These are phyloP conservation scores for Melanerpes formicivorus DNA, from an alignment of 2,113 vertebrate genomes.

Conservation along the genomic window DNA sequence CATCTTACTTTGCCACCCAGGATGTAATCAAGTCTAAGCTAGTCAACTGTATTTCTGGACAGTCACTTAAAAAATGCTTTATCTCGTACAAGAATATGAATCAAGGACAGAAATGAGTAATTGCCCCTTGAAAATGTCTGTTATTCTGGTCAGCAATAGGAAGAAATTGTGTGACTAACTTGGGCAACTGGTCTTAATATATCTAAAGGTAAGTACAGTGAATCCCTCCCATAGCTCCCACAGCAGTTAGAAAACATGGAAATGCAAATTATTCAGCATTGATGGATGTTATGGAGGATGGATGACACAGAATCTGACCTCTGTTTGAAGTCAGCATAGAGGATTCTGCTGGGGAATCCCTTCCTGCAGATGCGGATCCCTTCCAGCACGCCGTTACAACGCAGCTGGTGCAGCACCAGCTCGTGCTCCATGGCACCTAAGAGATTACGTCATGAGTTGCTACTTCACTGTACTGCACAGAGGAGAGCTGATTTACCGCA, in stretches of 20 bases:
- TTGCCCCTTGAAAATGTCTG: not conserved
- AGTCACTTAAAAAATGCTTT: not conserved
- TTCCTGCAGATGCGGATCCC: conserved; percentile 66
- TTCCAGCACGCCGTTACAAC: conserved; percentile 51
- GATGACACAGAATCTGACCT: conserved; percentile 8
- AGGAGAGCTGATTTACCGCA: not conserved
- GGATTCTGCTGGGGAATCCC: conserved; percentile 59
- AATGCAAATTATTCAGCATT: not conserved
- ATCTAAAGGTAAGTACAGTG: not conserved
- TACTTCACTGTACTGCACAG: not conserved
- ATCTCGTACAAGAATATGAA: not conserved
- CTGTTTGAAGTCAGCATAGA: conserved; percentile 62
- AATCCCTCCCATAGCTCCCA: not conserved
- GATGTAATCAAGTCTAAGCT: not conserved
- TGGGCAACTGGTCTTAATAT: not conserved
- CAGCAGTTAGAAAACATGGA: not conserved
- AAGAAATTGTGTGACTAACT: not conserved
- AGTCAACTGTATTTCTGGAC: not conserved
- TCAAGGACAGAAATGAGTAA: not conserved
- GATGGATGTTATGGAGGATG: not conserved
- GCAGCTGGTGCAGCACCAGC: conserved; percentile 59
- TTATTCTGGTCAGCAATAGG: not conserved
- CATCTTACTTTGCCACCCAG: not conserved
- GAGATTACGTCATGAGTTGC: not conserved
- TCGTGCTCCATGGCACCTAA: conserved; percentile 68